Evolutionary conservation across 2,113 vertebrate genomes (phyloP).

Genomic region (Boulengeromyrus knoepffleri): DNA sequence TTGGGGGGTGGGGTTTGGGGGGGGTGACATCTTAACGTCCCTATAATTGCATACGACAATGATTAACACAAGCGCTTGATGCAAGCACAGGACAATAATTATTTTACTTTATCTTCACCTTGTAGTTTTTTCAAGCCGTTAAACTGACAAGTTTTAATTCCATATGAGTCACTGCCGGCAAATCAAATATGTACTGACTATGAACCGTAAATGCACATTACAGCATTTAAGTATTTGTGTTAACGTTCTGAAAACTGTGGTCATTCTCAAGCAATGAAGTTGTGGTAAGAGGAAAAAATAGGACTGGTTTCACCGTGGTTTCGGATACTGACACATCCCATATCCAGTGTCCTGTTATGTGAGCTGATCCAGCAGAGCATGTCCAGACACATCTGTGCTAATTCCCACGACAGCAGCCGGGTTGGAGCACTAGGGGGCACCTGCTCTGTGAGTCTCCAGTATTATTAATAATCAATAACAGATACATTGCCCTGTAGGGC

Average conservation of each 20-base stretch:
- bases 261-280: not conserved
- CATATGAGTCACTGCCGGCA: not conserved
- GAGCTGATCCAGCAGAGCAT: not conserved
- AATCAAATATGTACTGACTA: not conserved
- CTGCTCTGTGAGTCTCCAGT: not conserved
- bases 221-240: not conserved
- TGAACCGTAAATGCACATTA: not conserved
- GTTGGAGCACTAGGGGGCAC: not conserved
- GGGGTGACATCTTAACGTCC: not conserved
- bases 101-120: not conserved
- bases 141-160: not conserved
- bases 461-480: not conserved
- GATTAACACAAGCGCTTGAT: not conserved
- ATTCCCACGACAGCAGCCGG: not conserved
- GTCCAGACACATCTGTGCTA: not conserved
- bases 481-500: not conserved
- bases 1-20: not conserved
- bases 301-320: not conserved
- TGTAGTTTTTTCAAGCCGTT: not conserved
- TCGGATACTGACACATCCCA: not conserved
- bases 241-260: not conserved
- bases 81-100: not conserved
- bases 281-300: not conserved
- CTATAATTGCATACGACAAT: constrained; percentile 13
- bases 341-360: not conserved